Conservation (phyloP, 2,797 vertebrate genomes). For the Gadopsis bispinosus region DNA sequence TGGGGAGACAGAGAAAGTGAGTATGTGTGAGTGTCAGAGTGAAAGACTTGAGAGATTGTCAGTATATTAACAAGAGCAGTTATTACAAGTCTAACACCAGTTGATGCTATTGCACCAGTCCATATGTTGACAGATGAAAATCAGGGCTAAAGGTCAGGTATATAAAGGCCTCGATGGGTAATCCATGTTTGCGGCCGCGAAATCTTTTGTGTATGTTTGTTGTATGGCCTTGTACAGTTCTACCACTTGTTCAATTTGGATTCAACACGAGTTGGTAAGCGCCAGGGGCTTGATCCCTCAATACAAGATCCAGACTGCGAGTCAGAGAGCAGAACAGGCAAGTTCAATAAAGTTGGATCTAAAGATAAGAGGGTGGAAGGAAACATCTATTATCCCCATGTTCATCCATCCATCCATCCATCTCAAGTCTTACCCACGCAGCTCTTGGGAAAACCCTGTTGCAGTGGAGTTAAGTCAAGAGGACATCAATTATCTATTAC, state of each 20-base stretch:
- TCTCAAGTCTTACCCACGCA: conserved; percentile 10
- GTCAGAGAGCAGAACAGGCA: conserved; percentile 10
- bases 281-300: conserved; percentile 29
- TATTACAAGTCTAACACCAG: conserved; percentile 23
- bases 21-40: background rate
- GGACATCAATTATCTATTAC: background rate
- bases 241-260: conserved; percentile 41
- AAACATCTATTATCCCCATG: conserved; percentile 30
- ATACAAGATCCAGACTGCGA: conserved; percentile 25
- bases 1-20: background rate
- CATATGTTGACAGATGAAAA: conserved; percentile 37
- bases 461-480: background rate
- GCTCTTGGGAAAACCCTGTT: conserved; percentile 1
- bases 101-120: conserved; percentile 1
- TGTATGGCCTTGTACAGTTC: conserved; percentile 21
- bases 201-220: conserved; percentile 46
- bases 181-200: conserved; percentile 47
- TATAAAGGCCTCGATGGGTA: conserved; percentile 37
- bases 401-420: conserved; percentile 11
- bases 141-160: conserved; percentile 46
- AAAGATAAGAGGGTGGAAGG: conserved; percentile 31
- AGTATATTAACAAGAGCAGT: conserved; percentile 41
- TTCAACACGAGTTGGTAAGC: conserved; percentile 17
- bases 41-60: conserved; percentile 11
- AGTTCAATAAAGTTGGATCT: conserved; percentile 32